Evolutionary conservation across 1,140 invertebrate species (phyloP).

Genomic region (Trypoxylus dichotomus): DNA sequence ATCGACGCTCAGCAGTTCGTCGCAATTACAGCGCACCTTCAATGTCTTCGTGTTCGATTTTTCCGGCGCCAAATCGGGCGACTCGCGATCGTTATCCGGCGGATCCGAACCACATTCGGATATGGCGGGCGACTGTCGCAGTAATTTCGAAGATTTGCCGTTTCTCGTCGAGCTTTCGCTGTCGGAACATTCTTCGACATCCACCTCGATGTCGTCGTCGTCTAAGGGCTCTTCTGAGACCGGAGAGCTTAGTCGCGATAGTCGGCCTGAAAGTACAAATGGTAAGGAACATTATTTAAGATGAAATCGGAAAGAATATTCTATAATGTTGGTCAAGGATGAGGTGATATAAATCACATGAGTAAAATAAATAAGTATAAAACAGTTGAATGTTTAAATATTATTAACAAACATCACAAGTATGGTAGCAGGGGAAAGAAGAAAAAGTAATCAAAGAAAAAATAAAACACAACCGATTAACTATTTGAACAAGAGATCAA

Average conservation of each 20-base stretch:
- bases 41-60: conserved; percentile 30
- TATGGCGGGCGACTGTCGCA: conserved; percentile 45
- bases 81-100: conserved; percentile 48
- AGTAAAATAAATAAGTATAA: no score
- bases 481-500: no score
- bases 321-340: no score
- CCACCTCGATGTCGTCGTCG: conserved; percentile 52
- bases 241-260: conserved; percentile 45
- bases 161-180: conserved; percentile 42
- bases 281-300: neutral
- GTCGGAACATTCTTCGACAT: conserved; percentile 53
- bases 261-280: conserved; percentile 35
- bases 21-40: conserved; percentile 72
- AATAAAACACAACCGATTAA: no score
- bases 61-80: conserved; percentile 42
- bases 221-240: conserved; percentile 47
- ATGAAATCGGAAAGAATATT: no score
- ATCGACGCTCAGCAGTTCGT: conserved; percentile 82
- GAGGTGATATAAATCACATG: no score
- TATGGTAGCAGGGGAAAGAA: no score
- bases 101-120: conserved; percentile 51
- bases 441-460: no score
- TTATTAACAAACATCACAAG: no score
- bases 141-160: conserved; percentile 35
- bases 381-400: no score